A percentile compares a stretch with the other conserved stretches of the same genome.
Conservation (phyloP, 2,888 invertebrate species). For the Sphaeridia pumilis region DNA sequence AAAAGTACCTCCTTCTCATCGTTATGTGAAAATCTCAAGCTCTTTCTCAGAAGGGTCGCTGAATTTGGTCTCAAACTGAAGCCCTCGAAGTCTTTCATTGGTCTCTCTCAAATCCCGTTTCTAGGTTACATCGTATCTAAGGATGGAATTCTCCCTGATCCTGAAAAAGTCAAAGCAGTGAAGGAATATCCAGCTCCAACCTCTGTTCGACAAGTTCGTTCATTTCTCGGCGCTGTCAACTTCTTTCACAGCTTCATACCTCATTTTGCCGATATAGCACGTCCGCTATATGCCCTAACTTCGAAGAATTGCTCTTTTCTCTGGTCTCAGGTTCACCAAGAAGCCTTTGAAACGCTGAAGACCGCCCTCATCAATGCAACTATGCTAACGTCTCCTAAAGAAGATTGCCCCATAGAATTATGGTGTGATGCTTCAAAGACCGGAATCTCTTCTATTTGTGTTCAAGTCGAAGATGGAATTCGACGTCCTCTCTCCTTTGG, state of each 20-base stretch:
- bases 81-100: neutral
- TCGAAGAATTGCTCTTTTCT: constrained; percentile 2
- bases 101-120: neutral
- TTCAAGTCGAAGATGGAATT: neutral
- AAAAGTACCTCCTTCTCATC: neutral
- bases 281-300: constrained; percentile 7
- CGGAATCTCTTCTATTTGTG: neutral
- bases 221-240: constrained; percentile 11
- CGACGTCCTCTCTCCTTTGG: neutral
- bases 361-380: neutral
- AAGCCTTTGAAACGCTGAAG: neutral
- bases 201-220: constrained; percentile 3
- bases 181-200: constrained; percentile 10
- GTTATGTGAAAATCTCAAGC: neutral
- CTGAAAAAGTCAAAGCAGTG: constrained; percentile 11
- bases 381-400: neutral
- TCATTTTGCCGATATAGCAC: constrained; percentile 4
- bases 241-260: constrained; percentile 22
- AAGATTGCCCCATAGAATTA: neutral
- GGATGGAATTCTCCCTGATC: constrained; percentile 3
- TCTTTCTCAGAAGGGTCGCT: neutral
- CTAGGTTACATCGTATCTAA: neutral
- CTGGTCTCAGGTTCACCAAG: constrained; percentile 1
- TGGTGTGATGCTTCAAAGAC: neutral
- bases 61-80: neutral